Base-by-base conservation (phyloP, 1,140 invertebrate species). In the Bombus confusus region DNA sequence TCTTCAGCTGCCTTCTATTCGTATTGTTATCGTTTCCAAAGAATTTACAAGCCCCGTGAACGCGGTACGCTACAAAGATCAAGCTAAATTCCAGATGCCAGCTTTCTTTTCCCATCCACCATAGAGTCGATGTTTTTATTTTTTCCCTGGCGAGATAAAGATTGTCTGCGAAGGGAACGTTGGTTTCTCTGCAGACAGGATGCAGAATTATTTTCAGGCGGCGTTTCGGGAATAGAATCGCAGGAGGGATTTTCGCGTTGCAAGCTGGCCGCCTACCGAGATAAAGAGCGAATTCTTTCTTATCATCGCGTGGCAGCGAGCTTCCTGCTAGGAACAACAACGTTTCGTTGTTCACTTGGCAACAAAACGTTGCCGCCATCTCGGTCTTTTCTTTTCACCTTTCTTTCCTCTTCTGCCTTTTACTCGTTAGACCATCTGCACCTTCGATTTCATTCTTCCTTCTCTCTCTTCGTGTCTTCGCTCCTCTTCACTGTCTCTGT, bases 211-310 rank as follows among this genome's bases (percentile, higher is more conserved):
- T 85, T 85, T 73, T 28, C 66, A 79, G 66, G 75, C 73, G 71
- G 47, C 47, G 47, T 52, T 52, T 57, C 52, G 75, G 79, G 75
- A 82, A 79, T 75, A 59, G 66, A 72, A 80, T 62, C 74, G 78
- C n/a, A 10, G 62, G 41, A 83, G 12, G 68, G 66, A 85, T 85
- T 80, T 72, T 80, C 57, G 37, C n/a, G 34, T 31, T 31, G 37
- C 71, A 22, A 75, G 39, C 31, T 68, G 64, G 57, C 64, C 43
- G 75, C 13, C 66, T 39, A 22, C 12, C n/a, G 47, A 69, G 87
- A 89, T 84, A 87, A 89, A 90, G 75, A 39, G 82, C 59, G 79
- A 86, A 85, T 89, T 89, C 86, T 89, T 90, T 90, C 88, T 90
- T 89, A 89, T 90, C 89, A 37, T 76, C 77, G 73, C 69, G 74